Conservation (phyloP, 1,140 invertebrate genomes). For the Lordiphosa clarofinis region DNA sequence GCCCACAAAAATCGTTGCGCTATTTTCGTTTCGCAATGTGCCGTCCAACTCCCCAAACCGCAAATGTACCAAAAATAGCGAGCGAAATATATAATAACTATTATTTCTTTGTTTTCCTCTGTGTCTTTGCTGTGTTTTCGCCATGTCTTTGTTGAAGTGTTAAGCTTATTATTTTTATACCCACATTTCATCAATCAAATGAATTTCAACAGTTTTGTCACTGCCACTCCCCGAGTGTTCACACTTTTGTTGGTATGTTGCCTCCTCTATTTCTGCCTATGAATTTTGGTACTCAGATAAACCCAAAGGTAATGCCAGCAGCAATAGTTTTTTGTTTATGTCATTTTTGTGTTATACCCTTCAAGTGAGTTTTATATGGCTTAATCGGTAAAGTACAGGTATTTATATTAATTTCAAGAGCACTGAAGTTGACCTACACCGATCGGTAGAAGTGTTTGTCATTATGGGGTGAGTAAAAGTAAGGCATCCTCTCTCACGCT, state of each 20-base stretch:
- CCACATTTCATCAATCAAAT: conserved; percentile 69
- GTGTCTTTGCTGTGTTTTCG: conserved; percentile 6
- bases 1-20: conserved; percentile 9
- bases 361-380: no score
- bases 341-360: no score
- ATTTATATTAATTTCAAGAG: conserved; percentile 6
- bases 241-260: conserved; percentile 12
- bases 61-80: background rate
- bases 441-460: no score
- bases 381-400: conserved; percentile 44
- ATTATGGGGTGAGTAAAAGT: no score
- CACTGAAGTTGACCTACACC: no score
- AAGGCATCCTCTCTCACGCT: no score
- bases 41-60: background rate
- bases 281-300: conserved; percentile 6
- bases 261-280: background rate
- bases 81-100: conserved; percentile 25
- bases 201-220: conserved; percentile 57
- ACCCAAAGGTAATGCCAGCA: no score
- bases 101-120: conserved; percentile 20
- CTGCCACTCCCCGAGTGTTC: conserved; percentile 10
- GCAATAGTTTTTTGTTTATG: no score
- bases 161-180: conserved; percentile 62
- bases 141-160: conserved; percentile 9
- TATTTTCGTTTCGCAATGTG: conserved; percentile 34